phyloP scores from a whole-genome alignment of 2,797 vertebrate species.

The Nyctalus aviator region DNA sequence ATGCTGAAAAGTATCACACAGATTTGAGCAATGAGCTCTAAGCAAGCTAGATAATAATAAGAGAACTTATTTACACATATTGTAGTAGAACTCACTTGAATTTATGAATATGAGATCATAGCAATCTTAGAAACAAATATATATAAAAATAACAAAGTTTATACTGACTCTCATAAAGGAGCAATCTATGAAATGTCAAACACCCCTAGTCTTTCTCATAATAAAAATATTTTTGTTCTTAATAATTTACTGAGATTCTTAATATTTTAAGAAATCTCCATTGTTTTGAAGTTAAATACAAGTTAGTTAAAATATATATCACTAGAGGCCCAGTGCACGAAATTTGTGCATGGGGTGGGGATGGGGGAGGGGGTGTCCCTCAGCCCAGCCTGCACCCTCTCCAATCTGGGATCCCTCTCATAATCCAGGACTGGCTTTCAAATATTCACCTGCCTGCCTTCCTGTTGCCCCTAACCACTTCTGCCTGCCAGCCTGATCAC shows the following conservation, averaged over 20 bases:
- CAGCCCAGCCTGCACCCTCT: too few species aligned
- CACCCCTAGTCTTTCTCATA: background rate
- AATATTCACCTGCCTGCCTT: too few species aligned
- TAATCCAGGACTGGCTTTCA: too few species aligned
- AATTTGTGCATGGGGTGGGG: too few species aligned
- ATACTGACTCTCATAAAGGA: background rate
- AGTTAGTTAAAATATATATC: background rate
- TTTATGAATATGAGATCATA: background rate
- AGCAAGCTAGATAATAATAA: background rate
- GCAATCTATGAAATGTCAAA: background rate
- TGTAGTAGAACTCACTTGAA: background rate
- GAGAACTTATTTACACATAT: background rate
- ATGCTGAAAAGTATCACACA: background rate
- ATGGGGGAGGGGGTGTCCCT: too few species aligned
- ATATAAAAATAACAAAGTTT: background rate
- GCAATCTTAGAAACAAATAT: background rate
- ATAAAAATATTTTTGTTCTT: background rate
- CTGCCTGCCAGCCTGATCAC: too few species aligned
- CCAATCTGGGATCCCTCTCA: too few species aligned
- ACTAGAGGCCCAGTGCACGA: background rate
- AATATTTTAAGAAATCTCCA: background rate
- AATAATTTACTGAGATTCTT: background rate
- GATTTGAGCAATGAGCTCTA: background rate
- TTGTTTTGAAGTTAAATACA: conserved; percentile 9
- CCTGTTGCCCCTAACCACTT: too few species aligned